These are phyloP conservation scores for Leptosomus discolor DNA, from an alignment of 2,113 vertebrate species.

Conservation along the genomic window DNA sequence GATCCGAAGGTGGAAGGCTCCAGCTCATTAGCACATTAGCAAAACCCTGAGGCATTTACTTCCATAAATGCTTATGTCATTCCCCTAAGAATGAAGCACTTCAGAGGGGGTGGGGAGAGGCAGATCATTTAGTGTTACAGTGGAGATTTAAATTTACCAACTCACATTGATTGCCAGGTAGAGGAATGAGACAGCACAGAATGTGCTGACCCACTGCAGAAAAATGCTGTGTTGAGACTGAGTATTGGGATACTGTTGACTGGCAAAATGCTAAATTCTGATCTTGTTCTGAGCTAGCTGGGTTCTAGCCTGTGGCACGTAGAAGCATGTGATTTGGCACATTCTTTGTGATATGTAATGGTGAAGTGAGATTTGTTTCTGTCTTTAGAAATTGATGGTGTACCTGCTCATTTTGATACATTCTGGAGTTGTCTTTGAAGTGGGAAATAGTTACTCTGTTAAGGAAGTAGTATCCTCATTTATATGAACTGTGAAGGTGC, in stretches of 20 bases:
- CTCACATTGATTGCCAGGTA: neutral
- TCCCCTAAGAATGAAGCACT: neutral
- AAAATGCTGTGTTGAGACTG: neutral
- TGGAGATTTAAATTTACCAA: neutral
- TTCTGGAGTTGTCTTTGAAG: neutral
- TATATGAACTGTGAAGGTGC: neutral
- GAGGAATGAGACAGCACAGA: neutral
- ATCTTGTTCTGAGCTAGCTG: neutral
- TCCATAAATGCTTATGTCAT: neutral
- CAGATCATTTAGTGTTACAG: neutral
- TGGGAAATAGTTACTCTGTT: neutral
- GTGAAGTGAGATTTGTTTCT: neutral
- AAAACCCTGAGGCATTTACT: conserved; percentile 10
- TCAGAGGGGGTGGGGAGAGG: neutral
- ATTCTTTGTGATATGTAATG: neutral
- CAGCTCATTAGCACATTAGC: conserved; percentile 32
- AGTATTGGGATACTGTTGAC: neutral
- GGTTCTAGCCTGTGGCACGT: neutral
- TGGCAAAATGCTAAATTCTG: neutral
- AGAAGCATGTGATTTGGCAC: neutral
- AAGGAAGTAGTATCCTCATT: neutral
- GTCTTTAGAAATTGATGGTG: neutral
- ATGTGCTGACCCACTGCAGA: neutral
- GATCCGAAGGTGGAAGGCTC: conserved; percentile 29
- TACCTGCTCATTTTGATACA: neutral